Base-by-base conservation (phyloP, 2,888 invertebrate genomes). In the Acanthopleura granulata region DNA sequence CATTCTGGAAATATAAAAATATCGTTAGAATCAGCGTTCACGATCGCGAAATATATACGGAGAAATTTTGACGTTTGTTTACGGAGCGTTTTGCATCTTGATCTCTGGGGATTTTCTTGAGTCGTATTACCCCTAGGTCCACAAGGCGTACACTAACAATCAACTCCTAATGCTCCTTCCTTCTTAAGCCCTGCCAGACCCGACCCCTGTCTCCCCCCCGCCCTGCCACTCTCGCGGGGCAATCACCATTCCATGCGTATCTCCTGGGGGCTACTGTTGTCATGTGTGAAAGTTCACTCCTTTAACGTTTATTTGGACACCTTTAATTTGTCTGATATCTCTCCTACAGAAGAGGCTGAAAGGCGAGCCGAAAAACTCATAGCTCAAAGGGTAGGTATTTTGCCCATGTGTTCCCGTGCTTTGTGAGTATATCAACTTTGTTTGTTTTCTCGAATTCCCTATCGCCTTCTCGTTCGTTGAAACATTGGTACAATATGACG, bases 271-370 rank as follows among this genome's bases (percentile, higher is more conserved):
- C 1, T 57, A 57, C 6, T 66, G 66, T 66, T 66, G 29, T 66
- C 29, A 16, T 27, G 27, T 22, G 22, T 66, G 66, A 66, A 66
- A 66, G 66, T 27, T 27, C 22, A 66, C 3, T 27, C 66, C 66
- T 66, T 27, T 66, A 22, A 66, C 25, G 66, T 66, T 66, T 66
- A 66, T 66, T 66, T 66, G 29, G 25, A 66, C 66, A 66, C 25
- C 66, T 66, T 66, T 27, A 66, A 66, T 66, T 66, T 66, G 66
- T 66, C 66, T 66, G 66, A 66, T 66, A 22, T 66, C 66, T 66
- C 66, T 27, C 27, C 83, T 82, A 50, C 81, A 87, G 87, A 85
- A 57, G 83, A 81, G 40, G 83, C 86, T 11, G 85, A 86, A 74
- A 82, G 81, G 51, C 73, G 84, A 75, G 82, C 85, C 0, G 76